Evolutionary conservation across 2,113 vertebrate genomes (phyloP).

Genomic region (Dasyurus viverrinus): DNA sequence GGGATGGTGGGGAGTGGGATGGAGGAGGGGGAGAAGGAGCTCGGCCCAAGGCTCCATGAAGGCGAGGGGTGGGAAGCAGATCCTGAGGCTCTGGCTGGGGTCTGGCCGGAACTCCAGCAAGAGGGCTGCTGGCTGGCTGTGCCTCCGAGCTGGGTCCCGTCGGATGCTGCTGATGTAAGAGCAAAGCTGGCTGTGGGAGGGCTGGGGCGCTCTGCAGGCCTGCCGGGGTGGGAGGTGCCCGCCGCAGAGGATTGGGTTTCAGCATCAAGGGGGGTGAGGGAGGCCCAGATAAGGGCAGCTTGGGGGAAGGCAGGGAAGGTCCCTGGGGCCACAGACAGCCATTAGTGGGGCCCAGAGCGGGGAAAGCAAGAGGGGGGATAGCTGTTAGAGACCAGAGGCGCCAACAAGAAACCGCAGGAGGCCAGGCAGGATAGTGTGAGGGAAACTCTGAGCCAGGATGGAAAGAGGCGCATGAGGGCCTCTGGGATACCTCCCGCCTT

Average conservation of each 20-base stretch:
- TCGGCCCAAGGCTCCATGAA: neutral
- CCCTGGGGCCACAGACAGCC: slow-evolving; percentile 74
- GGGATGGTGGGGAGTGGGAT: neutral
- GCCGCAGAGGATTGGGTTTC: slow-evolving; percentile 76
- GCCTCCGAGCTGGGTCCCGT: neutral
- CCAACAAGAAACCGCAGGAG: slow-evolving; percentile 65
- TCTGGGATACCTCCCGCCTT: neutral
- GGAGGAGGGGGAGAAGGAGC: neutral
- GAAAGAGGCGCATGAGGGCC: neutral
- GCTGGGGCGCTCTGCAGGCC: slow-evolving; percentile 21
- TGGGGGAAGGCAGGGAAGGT: slow-evolving; percentile 43
- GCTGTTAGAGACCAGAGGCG: slow-evolving; percentile 63
- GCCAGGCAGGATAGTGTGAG: neutral
- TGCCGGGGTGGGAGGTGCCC: slow-evolving; percentile 6
- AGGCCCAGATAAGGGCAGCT: slow-evolving; percentile 49
- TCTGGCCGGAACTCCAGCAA: neutral
- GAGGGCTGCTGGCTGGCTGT: neutral
- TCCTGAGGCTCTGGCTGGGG: neutral
- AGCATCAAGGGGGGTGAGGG: slow-evolving; percentile 68
- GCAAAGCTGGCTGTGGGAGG: neutral
- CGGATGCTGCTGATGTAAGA: neutral
- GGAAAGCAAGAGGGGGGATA: neutral
- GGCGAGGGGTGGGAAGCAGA: neutral
- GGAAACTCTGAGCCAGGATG: neutral
- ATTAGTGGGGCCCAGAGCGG: slow-evolving; percentile 56